Conservation (phyloP, 64 coral and sea anemone genomes). For the Astreopora myriophthalma region DNA sequence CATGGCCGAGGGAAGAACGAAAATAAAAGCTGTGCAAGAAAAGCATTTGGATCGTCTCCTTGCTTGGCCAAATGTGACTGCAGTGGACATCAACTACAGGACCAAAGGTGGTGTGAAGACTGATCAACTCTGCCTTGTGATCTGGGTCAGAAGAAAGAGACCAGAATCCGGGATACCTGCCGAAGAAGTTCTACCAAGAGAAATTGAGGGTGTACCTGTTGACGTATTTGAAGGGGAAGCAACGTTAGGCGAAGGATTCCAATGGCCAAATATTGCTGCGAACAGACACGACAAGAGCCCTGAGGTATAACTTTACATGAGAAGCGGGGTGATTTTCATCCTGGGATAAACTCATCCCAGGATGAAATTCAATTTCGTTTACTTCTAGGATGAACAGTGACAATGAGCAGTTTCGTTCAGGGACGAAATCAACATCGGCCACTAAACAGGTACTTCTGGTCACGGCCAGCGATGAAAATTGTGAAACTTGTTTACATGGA, state of each 20-base stretch:
- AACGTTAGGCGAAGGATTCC: constrained; percentile 10
- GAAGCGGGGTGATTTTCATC: no score
- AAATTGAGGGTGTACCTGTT: neutral
- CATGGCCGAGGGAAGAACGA: neutral
- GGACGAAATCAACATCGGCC: no score
- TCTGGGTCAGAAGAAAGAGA: neutral
- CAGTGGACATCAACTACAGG: constrained; percentile 41
- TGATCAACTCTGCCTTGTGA: constrained; percentile 12
- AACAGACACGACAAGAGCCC: no score
- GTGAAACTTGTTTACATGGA: no score
- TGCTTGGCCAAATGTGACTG: constrained; percentile 35
- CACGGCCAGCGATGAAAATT: no score
- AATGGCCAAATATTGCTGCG: no score
- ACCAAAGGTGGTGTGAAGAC: neutral
- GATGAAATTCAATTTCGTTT: no score
- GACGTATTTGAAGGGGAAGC: constrained; percentile 20
- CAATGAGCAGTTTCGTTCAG: no score
- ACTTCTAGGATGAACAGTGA: no score
- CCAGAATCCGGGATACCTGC: constrained; percentile 8
- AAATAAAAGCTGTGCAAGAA: constrained; percentile 14
- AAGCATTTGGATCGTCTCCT: constrained; percentile 37
- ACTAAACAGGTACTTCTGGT: no score
- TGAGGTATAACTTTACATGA: no score
- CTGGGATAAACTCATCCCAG: no score
- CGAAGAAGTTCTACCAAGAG: neutral